These are phyloP conservation scores for Sphyrna mokarran DNA, from an alignment of 2,113 vertebrate genomes.

Conservation along the genomic window DNA sequence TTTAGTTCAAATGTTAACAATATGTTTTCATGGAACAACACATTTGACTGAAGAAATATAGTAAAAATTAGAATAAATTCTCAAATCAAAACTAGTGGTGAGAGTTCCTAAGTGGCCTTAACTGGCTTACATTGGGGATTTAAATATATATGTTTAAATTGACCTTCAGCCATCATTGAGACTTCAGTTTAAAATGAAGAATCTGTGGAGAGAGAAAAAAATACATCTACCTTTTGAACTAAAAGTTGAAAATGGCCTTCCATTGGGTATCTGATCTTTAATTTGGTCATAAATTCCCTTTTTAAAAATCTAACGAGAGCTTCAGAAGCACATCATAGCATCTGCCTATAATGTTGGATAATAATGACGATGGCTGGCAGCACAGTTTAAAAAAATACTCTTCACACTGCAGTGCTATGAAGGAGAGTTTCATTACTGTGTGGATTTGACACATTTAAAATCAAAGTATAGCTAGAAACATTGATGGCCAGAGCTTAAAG, in stretches of 20 bases:
- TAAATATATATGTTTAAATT: not conserved
- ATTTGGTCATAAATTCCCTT: not conserved
- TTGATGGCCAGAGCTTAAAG: not conserved
- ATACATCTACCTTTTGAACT: not conserved
- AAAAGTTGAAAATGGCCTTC: not conserved
- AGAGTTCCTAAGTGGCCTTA: not conserved
- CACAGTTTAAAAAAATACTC: not conserved
- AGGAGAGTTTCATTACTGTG: not conserved
- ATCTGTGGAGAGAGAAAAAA: not conserved
- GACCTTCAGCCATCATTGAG: not conserved
- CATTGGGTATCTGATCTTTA: not conserved
- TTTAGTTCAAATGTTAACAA: not conserved
- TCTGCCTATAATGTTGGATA: not conserved
- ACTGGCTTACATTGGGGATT: not conserved
- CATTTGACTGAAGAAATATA: not conserved
- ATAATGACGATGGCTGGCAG: not conserved
- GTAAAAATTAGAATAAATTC: not conserved
- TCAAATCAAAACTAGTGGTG: not conserved
- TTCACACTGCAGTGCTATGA: not conserved
- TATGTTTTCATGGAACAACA: not conserved
- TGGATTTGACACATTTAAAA: not conserved
- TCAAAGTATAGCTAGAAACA: not conserved
- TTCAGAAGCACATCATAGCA: not conserved
- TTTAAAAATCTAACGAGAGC: not conserved
- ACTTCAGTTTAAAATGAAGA: not conserved